A percentile compares a stretch with the other conserved stretches of the same genome.
phyloP scores from a whole-genome alignment of 2,113 vertebrate species.

The Plestiodon gilberti region DNA sequence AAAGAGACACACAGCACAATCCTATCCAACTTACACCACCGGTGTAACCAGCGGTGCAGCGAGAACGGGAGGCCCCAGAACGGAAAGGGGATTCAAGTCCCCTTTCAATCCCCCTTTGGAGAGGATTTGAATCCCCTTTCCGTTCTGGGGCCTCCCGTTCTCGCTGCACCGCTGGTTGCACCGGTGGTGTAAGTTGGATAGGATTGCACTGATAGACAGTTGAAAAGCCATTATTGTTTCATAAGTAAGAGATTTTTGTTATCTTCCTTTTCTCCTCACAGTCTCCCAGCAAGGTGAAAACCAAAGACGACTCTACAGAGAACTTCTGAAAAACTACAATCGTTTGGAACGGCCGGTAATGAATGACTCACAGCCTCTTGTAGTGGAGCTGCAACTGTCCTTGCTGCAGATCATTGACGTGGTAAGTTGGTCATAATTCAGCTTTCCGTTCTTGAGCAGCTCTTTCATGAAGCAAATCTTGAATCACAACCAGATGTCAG shows the following conservation, averaged over 20 bases:
- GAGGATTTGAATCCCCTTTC: too few species aligned
- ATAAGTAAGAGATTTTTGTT: not conserved
- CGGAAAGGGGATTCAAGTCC: too few species aligned
- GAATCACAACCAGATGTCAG: not conserved
- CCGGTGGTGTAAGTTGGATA: too few species aligned
- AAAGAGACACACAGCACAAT: too few species aligned
- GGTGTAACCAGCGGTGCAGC: too few species aligned
- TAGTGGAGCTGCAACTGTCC: slow-evolving; percentile 87
- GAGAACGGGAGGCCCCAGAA: too few species aligned
- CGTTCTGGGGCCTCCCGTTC: too few species aligned
- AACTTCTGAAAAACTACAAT: slow-evolving; percentile 88
- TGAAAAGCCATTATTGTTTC: not conserved
- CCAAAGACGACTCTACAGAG: slow-evolving; percentile 86
- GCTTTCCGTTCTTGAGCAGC: not conserved
- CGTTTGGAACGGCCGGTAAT: slow-evolving; percentile 85
- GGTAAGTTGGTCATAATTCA: slow-evolving; percentile 74
- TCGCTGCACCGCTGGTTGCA: too few species aligned
- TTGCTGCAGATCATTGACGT: slow-evolving; percentile 92
- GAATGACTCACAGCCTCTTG: slow-evolving; percentile 85
- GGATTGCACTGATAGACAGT: not conserved
- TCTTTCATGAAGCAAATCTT: not conserved
- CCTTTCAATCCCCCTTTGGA: too few species aligned
- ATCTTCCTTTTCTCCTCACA: slow-evolving; percentile 47
- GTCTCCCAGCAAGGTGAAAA: slow-evolving; percentile 83
- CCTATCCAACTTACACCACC: too few species aligned